Evolutionary conservation across 2,113 vertebrate species (phyloP), one percentile per base, ranked within the genome.

Genomic region (Zonotrichia leucophrys): DNA sequence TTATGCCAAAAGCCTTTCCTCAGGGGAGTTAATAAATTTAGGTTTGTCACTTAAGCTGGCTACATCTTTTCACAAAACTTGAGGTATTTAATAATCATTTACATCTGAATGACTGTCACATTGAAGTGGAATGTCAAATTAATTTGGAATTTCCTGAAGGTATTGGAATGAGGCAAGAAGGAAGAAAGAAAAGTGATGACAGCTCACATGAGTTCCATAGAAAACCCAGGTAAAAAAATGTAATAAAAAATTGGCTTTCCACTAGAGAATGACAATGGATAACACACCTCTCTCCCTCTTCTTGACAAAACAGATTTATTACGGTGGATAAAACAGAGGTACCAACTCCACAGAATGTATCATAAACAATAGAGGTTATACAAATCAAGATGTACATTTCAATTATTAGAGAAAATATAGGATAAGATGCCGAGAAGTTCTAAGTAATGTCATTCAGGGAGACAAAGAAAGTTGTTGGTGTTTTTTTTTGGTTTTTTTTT

Each of bases 91-190:
- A 78, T 60, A 87, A 66, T 37, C 5, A 83, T 56, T 78, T 91
- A 68, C 12, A 90, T 69, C 22, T 47, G 27, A 91, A 64, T 5
- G 4, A 81, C 46, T 79, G 58, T 35, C 56, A 90, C 33, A 90
- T 76, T 60, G 64, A 62, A 75, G 52, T 11, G 23, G 52, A 74
- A 27, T 92, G 74, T 70, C 70, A 94, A 94, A 87, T 81, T 69
- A 89, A 79, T 49, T 53, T 60, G n/a, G 53, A 91, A 89, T 91
- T 93, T 90, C 62, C 53, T 75, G 21, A 87, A 91, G 27, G 70
- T 87, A 85, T 0, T 60, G 22, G 62, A 78, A 83, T n/a, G 17
- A 63, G 2, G 18, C 12, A 79, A 31, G 31, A 67, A 82, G 23
- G 3, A 69, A 50, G 10, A 16, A 73, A 58, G 9, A 70, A 78